Evolutionary conservation across 2,888 invertebrate genomes (phyloP).

Genomic region (Mechanitis messenoides): DNA sequence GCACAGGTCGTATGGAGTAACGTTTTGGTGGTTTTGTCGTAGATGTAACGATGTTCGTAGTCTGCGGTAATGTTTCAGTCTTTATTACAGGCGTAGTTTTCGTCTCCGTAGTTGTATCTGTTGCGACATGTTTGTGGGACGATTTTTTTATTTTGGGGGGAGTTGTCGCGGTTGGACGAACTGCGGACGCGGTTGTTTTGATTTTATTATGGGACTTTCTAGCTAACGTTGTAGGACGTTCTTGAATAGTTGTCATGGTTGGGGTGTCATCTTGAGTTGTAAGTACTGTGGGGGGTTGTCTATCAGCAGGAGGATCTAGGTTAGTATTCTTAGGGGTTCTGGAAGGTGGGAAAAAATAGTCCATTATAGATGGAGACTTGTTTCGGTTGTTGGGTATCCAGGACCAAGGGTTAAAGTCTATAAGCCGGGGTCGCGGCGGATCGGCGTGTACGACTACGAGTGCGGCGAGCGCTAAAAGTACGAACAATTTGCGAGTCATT

Average conservation of each 20-base stretch:
- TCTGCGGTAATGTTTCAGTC: constrained; percentile 45
- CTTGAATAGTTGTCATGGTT: constrained; percentile 57
- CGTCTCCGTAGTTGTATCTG: constrained; percentile 54
- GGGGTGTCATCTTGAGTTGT: constrained; percentile 50
- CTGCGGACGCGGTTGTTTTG: constrained; percentile 58
- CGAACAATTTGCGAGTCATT: constrained; percentile 59
- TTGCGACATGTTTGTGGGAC: constrained; percentile 51
- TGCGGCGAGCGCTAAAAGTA: constrained; percentile 63
- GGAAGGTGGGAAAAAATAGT: constrained; percentile 72
- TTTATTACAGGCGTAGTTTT: constrained; percentile 56
- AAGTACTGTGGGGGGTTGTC: constrained; percentile 52
- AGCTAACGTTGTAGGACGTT: constrained; percentile 58
- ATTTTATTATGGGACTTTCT: constrained; percentile 63
- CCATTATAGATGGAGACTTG: constrained; percentile 69
- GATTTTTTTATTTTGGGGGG: constrained; percentile 62
- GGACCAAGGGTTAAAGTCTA: constrained; percentile 71
- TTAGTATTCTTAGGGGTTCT: constrained; percentile 71
- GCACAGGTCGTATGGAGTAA: constrained; percentile 72
- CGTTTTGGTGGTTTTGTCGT: constrained; percentile 68
- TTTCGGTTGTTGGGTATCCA: constrained; percentile 65
- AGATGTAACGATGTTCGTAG: constrained; percentile 49
- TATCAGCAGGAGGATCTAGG: constrained; percentile 63
- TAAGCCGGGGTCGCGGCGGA: constrained; percentile 60
- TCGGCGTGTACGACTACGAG: constrained; percentile 46
- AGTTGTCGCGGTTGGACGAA: constrained; percentile 54